phyloP scores from a whole-genome alignment of 2,888 invertebrate genomes.

The Actias luna region DNA sequence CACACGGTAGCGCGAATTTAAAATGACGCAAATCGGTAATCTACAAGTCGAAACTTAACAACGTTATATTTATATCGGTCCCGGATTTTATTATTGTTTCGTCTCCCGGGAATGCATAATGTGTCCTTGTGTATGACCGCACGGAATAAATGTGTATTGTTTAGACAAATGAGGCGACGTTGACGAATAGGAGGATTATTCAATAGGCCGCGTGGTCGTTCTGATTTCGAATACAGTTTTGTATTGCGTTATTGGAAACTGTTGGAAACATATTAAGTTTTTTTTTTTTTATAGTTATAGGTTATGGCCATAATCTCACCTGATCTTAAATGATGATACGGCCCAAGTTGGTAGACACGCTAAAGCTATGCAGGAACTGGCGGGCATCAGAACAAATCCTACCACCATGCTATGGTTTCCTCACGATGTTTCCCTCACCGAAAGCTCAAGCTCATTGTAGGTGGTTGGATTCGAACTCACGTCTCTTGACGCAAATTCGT shows the following conservation, averaged over 20 bases:
- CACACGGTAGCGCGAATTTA: neutral
- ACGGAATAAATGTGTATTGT: slow-evolving; percentile 3
- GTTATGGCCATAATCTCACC: too few species aligned
- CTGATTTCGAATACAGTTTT: neutral
- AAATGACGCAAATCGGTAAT: neutral
- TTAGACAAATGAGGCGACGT: neutral
- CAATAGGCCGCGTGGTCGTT: neutral
- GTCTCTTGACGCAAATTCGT: too few species aligned
- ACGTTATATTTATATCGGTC: neutral
- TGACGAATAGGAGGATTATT: neutral
- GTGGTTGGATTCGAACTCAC: too few species aligned
- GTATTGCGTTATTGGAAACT: neutral
- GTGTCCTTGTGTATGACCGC: neutral
- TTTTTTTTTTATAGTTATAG: too few species aligned
- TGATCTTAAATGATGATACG: too few species aligned
- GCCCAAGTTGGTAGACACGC: too few species aligned
- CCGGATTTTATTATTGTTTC: neutral
- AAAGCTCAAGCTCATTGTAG: too few species aligned
- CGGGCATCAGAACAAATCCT: too few species aligned
- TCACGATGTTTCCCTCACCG: too few species aligned
- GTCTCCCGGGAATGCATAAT: neutral
- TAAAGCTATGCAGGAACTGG: too few species aligned
- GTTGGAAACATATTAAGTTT: too few species aligned
- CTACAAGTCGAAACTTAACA: neutral
- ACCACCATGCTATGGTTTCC: too few species aligned